A percentile compares a stretch with the other conserved stretches of the same genome.
Evolutionary conservation across 2,888 invertebrate genomes (phyloP).

Genomic region (Drosophila quinaria): DNA sequence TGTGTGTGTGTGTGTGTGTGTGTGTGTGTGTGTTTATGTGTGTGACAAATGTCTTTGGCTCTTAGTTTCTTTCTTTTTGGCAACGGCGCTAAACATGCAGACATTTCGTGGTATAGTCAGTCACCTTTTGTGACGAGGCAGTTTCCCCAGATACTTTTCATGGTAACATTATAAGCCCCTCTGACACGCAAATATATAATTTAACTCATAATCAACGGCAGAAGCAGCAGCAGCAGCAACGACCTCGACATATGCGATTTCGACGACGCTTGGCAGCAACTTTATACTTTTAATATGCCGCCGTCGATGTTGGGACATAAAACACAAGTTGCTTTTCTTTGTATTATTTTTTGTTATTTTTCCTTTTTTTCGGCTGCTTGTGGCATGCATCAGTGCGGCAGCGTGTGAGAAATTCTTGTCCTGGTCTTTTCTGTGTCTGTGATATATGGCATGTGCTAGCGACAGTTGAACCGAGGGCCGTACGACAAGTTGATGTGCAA

Average conservation of each 20-base stretch:
- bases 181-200: constrained; percentile 80
- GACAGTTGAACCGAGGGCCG: constrained; percentile 67
- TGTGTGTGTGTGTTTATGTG: constrained; percentile 40
- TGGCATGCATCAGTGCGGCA: constrained; percentile 51
- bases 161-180: constrained; percentile 55
- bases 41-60: constrained; percentile 77
- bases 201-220: constrained; percentile 75
- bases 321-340: constrained; percentile 52
- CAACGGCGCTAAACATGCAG: constrained; percentile 38
- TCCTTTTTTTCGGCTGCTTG: constrained; percentile 31
- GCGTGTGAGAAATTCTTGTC: constrained; percentile 50
- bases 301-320: constrained; percentile 69
- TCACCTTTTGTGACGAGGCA: constrained; percentile 61
- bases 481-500: constrained; percentile 34
- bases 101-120: constrained; percentile 64
- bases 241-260: constrained; percentile 59
- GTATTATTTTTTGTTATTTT: constrained; percentile 7
- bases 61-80: constrained; percentile 38
- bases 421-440: constrained; percentile 46
- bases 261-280: constrained; percentile 51
- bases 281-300: constrained; percentile 75
- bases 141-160: constrained; percentile 52
- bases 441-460: constrained; percentile 68
- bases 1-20: constrained; percentile 61
- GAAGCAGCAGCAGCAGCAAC: constrained; percentile 32